Evolutionary conservation across 1,140 invertebrate species (phyloP), one percentile per base, ranked within the genome.

Genomic region (Oscheius sp.): DNA sequence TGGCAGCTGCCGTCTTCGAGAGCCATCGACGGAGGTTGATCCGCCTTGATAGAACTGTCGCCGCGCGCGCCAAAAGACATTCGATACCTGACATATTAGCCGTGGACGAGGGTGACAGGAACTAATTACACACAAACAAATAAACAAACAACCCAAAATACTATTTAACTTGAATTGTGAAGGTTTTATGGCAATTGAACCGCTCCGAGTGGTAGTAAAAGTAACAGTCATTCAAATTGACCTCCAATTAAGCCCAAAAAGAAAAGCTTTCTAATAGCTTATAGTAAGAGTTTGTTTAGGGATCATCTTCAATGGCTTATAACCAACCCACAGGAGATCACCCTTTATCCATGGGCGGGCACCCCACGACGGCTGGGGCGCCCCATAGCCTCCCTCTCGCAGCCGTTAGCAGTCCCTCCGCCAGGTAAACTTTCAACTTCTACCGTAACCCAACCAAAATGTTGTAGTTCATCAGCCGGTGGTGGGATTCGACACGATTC

Each of bases 311-410:
- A n/a, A 58, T 68, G 32, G 67, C 36, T 29, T 68, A 63, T 87
- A 84, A 89, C 86, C 85, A 90, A 90, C 88, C 91, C 91, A 87
- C 88, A 86, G 80, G 82, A 73, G 73, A 90, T 89, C 85, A 93
- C 91, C 85, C 91, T 92, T 75, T 93, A 94, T 88, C 92, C 91
- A 85, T 92, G 91, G 84, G 91, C 90, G 68, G 71, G 62, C 65
- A 62, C 52, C 61, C 68, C 68, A 72, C 73, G 75, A 75, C 75
- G 75, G 75, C 75, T 71, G 75, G 75, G 66, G 75, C 67, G 64
- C 65, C 75, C 65, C 75, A 76, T 61, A 71, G 65, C 63, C 71
- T 69, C 32, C 45, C 62, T 15, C 67, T 75, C 36, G 73, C 58
- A 62, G 69, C 75, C 75, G 75, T 76, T 67, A 76, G 75, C 64